Evolutionary conservation across 2,888 invertebrate species (phyloP), one percentile per base, ranked within the genome.

Genomic region (Melieria omissa): DNA sequence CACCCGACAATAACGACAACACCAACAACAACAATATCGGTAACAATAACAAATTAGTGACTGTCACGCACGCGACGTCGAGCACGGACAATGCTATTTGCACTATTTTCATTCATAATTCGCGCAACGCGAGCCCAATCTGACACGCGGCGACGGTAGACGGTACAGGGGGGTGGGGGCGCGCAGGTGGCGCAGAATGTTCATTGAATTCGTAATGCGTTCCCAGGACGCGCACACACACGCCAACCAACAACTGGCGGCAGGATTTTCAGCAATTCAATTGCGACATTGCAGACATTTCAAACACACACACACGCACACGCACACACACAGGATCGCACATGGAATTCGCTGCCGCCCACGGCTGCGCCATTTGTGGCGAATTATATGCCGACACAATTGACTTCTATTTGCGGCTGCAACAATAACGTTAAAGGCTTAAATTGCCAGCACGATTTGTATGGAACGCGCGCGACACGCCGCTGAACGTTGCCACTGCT

Each of bases 31-130:
- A 54, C 16, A 41, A 16, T 58, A 46, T 57, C 45, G 55, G 60
- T 14, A 60, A 47, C 41, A 74, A 62, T 83, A 83, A 82, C 81
- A 83, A 82, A 82, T 83, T 78, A 83, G 80, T 78, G 75, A 79
- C 79, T 81, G 83, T 78, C 82, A 82, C 83, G 82, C 83, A 81
- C 80, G 82, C 79, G 81, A 81, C 83, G 75, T 65, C 45, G 52
- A 41, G 61, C 16, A 45, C 16, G 46, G 60, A 6, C 49, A 54
- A 47, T 14, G 29, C 47, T 49, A n/a, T 9, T 41, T 41, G 47
- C 60, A 49, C 58, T 58, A 49, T 60, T 42, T 82, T 81, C 77
- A 77, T 81, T 82, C 83, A 82, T 82, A 83, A 82, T 82, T 82
- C 16, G 16, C 6, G n/a, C 9, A n/a, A 7, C 9, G 16, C n/a